These are phyloP conservation scores for Pimephales promelas DNA, from an alignment of 2,113 vertebrate species.

Conservation along the genomic window DNA sequence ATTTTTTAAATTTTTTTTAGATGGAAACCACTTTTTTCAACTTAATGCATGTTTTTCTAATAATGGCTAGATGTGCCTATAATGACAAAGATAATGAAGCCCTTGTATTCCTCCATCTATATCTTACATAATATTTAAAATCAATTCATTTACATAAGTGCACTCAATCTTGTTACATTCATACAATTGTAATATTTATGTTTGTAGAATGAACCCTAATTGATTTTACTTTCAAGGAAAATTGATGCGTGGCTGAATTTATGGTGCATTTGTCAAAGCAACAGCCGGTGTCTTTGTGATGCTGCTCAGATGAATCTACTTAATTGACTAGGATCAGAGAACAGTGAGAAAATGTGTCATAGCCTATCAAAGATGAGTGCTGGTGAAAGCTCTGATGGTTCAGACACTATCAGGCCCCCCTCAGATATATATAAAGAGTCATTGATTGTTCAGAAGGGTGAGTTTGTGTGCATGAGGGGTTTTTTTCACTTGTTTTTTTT, in stretches of 20 bases:
- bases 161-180: neutral
- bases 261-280: conserved; percentile 33
- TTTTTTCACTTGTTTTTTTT: neutral
- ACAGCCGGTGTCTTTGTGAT: neutral
- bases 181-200: conserved; percentile 11
- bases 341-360: conserved; percentile 65
- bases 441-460: conserved; percentile 88
- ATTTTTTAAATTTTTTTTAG: too few relatives aligned
- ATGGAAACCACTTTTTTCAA: too few relatives aligned
- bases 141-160: neutral
- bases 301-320: conserved; percentile 41
- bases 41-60: neutral
- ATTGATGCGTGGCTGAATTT: conserved; percentile 5
- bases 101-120: neutral
- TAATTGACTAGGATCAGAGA: conserved; percentile 55
- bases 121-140: conserved; percentile 8
- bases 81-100: neutral
- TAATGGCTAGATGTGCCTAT: neutral
- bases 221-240: conserved; percentile 30
- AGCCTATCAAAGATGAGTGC: conserved; percentile 80
- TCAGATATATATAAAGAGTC: conserved; percentile 86
- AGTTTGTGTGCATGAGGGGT: conserved; percentile 51
- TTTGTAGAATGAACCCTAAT: conserved; percentile 23
- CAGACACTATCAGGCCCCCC: conserved; percentile 82
- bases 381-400: conserved; percentile 82